Percentiles rank a stretch among this genome's conserved stretches.
Evolutionary conservation across 1,140 invertebrate species (phyloP).

Genomic region (Macrocentrus cingulum): DNA sequence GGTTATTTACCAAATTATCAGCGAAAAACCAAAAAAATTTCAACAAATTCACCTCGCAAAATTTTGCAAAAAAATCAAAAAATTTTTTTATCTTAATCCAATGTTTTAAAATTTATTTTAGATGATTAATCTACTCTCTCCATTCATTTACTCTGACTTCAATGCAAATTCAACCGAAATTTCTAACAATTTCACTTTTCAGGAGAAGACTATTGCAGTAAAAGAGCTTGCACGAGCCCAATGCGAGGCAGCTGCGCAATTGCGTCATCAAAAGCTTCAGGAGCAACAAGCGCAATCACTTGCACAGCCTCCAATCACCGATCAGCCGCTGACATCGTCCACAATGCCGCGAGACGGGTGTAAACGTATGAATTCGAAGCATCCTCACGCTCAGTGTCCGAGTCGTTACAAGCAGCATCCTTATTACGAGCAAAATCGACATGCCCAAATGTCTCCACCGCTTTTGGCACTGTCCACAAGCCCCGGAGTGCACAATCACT

Average conservation of each 20-base stretch:
- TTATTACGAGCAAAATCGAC: constrained; percentile 41
- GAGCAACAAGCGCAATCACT: constrained; percentile 31
- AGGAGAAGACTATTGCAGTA: constrained; percentile 64
- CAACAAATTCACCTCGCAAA: too few relatives aligned
- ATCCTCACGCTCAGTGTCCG: constrained; percentile 28
- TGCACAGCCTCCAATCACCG: constrained; percentile 28
- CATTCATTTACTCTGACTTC: too few relatives aligned
- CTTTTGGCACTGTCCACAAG: constrained; percentile 42
- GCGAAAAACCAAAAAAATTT: too few relatives aligned
- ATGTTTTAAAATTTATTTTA: too few relatives aligned
- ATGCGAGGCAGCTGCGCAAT: constrained; percentile 50
- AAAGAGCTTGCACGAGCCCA: constrained; percentile 58
- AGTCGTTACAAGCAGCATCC: constrained; percentile 41
- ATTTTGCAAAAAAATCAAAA: too few relatives aligned
- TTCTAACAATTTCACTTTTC: constrained; percentile 23
- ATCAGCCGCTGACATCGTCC: neutral
- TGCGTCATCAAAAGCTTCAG: constrained; percentile 46
- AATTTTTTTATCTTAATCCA: too few relatives aligned
- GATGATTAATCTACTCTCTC: too few relatives aligned
- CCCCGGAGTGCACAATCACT: constrained; percentile 53
- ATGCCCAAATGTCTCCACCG: constrained; percentile 51
- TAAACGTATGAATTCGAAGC: constrained; percentile 30
- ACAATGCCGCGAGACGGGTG: constrained; percentile 26
- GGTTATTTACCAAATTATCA: too few relatives aligned
- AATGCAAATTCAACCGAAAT: too few relatives aligned